Evolutionary conservation across 2,113 vertebrate species (phyloP).

Genomic region (Motacilla tschutschensis): DNA sequence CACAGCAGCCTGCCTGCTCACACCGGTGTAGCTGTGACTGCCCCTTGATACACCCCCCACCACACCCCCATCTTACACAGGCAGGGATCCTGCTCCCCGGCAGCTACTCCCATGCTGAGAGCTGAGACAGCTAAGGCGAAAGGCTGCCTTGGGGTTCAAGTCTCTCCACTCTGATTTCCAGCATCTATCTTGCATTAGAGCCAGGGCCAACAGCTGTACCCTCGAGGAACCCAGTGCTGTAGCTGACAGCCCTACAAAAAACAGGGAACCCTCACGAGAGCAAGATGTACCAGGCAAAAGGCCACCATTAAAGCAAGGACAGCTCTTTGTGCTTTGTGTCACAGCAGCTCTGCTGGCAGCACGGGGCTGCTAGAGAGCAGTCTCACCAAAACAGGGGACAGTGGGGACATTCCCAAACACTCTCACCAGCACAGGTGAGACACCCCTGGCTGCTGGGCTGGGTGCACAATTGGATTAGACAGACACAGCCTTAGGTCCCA

Average conservation of each 20-base stretch:
- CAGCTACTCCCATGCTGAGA: background rate
- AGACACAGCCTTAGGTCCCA: fast-evolving
- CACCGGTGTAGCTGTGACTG: fast-evolving
- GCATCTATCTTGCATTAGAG: background rate
- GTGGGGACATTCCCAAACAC: fast-evolving
- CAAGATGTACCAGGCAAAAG: background rate
- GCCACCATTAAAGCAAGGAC: background rate
- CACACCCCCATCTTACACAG: fast-evolving
- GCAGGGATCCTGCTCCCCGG: fast-evolving
- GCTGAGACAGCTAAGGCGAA: background rate
- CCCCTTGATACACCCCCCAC: too few relatives aligned
- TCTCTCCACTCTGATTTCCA: background rate
- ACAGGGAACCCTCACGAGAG: fast-evolving
- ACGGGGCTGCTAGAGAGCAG: fast-evolving
- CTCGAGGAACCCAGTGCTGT: background rate
- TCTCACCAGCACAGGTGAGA: background rate
- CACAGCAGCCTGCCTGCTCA: background rate
- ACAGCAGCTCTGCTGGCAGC: background rate
- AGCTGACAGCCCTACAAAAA: background rate
- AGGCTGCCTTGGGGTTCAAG: fast-evolving
- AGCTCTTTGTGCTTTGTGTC: background rate
- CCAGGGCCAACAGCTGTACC: background rate
- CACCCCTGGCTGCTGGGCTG: background rate
- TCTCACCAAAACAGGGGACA: background rate
- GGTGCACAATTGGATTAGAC: fast-evolving